Evolutionary conservation across 2,888 invertebrate species (phyloP).

Genomic region (Biston betularia): DNA sequence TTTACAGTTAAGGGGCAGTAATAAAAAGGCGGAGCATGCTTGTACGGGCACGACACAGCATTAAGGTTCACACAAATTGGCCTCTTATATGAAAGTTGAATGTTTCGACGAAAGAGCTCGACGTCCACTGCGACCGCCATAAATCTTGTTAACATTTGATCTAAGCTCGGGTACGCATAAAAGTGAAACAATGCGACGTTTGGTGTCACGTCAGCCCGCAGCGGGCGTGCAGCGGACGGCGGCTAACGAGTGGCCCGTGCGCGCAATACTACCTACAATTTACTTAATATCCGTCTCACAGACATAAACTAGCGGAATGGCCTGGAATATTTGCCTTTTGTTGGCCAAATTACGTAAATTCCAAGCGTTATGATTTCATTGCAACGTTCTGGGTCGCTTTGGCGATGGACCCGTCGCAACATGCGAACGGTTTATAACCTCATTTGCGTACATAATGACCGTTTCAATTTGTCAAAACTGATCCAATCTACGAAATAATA

Average conservation of each 20-base stretch:
- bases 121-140: conserved; percentile 74
- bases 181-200: conserved; percentile 82
- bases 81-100: conserved; percentile 81
- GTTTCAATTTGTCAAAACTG: conserved; percentile 42
- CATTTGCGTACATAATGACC: conserved; percentile 43
- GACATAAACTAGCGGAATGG: conserved; percentile 79
- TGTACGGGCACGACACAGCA: conserved; percentile 77
- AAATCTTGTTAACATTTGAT: conserved; percentile 82
- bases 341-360: conserved; percentile 79
- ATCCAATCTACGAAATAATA: conserved; percentile 48
- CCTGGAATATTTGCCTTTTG: conserved; percentile 77
- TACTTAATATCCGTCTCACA: conserved; percentile 80
- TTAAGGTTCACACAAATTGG: conserved; percentile 81
- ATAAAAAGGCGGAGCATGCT: conserved; percentile 84
- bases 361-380: conserved; percentile 74
- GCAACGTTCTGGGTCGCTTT: conserved; percentile 54
- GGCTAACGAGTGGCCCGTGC: conserved; percentile 84
- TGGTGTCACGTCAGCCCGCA: conserved; percentile 69
- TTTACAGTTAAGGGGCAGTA: conserved; percentile 83
- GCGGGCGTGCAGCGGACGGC: conserved; percentile 37
- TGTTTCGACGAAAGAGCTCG: conserved; percentile 77
- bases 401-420: conserved; percentile 47
- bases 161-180: conserved; percentile 79
- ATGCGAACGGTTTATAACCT: conserved; percentile 51
- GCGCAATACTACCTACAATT: conserved; percentile 80